Evolutionary conservation across 2,797 vertebrate genomes (phyloP), one percentile per base, ranked within the genome.

Genomic region (Sphenopsis melanotis): DNA sequence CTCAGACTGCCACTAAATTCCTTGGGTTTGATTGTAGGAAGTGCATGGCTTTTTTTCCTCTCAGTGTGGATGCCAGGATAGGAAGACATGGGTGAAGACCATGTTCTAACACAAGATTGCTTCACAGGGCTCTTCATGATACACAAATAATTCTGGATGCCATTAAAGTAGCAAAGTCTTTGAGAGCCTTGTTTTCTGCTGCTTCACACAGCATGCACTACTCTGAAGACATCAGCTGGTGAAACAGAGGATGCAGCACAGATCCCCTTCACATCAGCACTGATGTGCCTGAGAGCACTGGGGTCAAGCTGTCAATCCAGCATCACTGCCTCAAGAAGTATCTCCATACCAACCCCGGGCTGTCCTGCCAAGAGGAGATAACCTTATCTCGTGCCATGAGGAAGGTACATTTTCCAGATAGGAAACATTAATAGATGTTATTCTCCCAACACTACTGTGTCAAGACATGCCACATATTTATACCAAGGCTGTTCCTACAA

Each of bases 341-440:
- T 19, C 41, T 49, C 69, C 32, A 8, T 3, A 59, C 10, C 46
- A 80, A 24, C 10, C 27, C 27, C 0, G 0, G 15, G 24, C 18
- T 75, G 34, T 24, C 83, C 36, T 30, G 22, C 7, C 8, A 79
- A 57, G 34, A 78, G 39, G 26, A 59, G 13, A 74, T 42, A 69
- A 79, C 17, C 29, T 37, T 29, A 39, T 7, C 22, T 42, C 12
- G 1, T 65, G 27, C n/a, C 63, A 57, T 1, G 1, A 82, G 37
- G 14, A 87, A 91, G 50, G 50, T 30, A 53, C 20, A 4, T 36
- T 37, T 53, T 50, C 46, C 56, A 83, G 84, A 56, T 1, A 39
- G 11, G 27, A 84, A 79, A 65, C 1, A 14, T 34, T 41, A 64
- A 68, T 2, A 65, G 36, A 39, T 29, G 5, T 18, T 49, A 47